Percentiles rank a stretch among this genome's conserved stretches.
These are phyloP conservation scores for Puma concolor DNA, from an alignment of 2,113 vertebrate species.

Conservation along the genomic window DNA sequence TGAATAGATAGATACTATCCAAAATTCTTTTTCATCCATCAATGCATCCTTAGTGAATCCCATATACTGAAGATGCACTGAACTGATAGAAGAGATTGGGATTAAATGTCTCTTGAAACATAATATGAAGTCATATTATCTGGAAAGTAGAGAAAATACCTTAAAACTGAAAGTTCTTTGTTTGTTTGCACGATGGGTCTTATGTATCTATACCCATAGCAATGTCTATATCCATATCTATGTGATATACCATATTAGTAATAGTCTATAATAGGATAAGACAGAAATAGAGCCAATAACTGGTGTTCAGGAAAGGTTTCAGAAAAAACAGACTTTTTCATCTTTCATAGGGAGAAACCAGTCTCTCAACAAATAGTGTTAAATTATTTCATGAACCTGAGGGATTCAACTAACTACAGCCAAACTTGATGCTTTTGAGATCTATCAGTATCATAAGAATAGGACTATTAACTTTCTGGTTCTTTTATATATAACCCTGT, in stretches of 20 bases:
- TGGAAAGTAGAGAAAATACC: neutral
- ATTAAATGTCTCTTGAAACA: slow-evolving; percentile 20
- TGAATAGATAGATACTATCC: neutral
- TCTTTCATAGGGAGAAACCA: neutral
- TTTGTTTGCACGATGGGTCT: neutral
- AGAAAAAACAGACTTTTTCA: neutral
- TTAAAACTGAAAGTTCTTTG: neutral
- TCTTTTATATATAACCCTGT: neutral
- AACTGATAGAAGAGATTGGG: neutral
- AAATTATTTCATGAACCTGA: slow-evolving; percentile 9
- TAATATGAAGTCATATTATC: neutral
- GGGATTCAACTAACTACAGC: neutral
- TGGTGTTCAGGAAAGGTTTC: neutral
- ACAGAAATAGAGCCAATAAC: neutral
- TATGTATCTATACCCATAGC: neutral
- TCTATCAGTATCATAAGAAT: neutral
- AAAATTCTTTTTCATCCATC: neutral
- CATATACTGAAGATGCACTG: neutral
- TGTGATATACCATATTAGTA: neutral
- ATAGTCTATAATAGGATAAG: neutral
- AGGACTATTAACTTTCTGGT: slow-evolving; percentile 29
- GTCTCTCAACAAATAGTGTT: neutral
- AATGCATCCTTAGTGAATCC: neutral
- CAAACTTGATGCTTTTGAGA: slow-evolving; percentile 54
- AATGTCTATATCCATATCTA: neutral